phyloP scores from a whole-genome alignment of 2,888 invertebrate genomes.

The Leptinotarsa juncta region DNA sequence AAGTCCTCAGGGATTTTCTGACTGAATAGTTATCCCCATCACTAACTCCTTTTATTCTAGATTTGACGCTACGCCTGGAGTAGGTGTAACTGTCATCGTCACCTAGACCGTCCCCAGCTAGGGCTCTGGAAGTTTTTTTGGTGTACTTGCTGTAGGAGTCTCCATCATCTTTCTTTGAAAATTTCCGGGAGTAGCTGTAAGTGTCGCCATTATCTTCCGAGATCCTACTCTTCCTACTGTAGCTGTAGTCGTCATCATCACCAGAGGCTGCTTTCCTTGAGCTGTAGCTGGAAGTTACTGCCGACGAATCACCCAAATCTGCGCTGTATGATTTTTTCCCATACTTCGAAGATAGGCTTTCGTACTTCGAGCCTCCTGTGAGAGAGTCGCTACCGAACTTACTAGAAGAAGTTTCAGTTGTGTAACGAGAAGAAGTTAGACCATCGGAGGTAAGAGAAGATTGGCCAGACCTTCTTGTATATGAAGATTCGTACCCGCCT shows the following conservation, averaged over 20 bases:
- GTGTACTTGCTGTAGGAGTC: conserved; percentile 49
- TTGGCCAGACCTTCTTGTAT: conserved; percentile 55
- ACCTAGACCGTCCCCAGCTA: conserved; percentile 44
- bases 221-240: conserved; percentile 45
- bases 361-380: conserved; percentile 49
- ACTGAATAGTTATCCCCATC: conserved; percentile 57
- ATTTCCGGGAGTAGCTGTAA: conserved; percentile 48
- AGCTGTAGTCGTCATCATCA: conserved; percentile 49
- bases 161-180: conserved; percentile 43
- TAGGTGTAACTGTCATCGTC: conserved; percentile 45
- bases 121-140: conserved; percentile 47
- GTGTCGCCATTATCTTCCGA: conserved; percentile 48
- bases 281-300: conserved; percentile 47
- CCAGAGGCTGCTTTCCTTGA: conserved; percentile 45
- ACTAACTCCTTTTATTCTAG: conserved; percentile 54
- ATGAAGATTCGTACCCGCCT: conserved; percentile 60
- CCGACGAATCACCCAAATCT: conserved; percentile 42
- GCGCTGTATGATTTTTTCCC: conserved; percentile 42
- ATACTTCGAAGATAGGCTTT: conserved; percentile 53
- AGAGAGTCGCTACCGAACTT: conserved; percentile 48
- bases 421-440: conserved; percentile 52
- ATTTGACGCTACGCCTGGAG: conserved; percentile 49
- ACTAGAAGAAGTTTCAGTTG: conserved; percentile 37
- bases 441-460: conserved; percentile 57
- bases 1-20: conserved; percentile 54